phyloP scores from a whole-genome alignment of 1,140 invertebrate genomes.

The Caerostris extrusa region DNA sequence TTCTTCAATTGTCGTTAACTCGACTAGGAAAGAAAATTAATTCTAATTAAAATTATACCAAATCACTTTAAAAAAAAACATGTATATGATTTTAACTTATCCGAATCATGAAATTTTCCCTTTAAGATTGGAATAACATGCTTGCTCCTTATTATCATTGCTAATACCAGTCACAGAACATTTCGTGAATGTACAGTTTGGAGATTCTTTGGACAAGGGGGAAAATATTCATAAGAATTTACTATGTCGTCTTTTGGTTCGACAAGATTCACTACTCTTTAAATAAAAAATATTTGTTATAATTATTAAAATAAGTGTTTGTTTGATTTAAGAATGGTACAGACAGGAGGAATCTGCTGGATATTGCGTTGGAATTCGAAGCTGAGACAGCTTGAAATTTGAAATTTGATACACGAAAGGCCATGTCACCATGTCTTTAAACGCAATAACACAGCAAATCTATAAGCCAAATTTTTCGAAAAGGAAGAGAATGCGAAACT shows the following conservation, averaged over 20 bases:
- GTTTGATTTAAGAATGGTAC: too few species aligned
- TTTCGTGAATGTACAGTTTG: background rate
- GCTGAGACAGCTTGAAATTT: background rate
- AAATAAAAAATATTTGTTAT: too few species aligned
- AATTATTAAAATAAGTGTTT: too few species aligned
- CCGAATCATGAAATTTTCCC: background rate
- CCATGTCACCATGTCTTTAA: too few species aligned
- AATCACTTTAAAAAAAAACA: too few species aligned
- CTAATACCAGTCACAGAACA: conserved; percentile 57
- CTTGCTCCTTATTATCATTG: background rate
- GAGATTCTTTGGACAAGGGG: background rate
- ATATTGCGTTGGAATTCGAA: background rate
- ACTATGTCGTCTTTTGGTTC: background rate
- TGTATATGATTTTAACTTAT: background rate
- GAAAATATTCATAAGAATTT: conserved; percentile 3
- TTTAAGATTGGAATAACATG: background rate
- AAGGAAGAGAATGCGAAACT: too few species aligned
- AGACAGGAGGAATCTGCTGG: background rate
- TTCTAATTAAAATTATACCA: too few species aligned
- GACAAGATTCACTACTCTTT: conserved; percentile 49
- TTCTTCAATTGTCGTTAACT: background rate
- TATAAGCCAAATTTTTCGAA: too few species aligned
- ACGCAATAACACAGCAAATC: too few species aligned
- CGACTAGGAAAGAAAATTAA: too few species aligned
- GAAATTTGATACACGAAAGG: too few species aligned